A percentile compares a stretch with the other conserved stretches of the same genome.
Evolutionary conservation across 2,797 vertebrate species (phyloP).

Genomic region (Buceros bicornis): DNA sequence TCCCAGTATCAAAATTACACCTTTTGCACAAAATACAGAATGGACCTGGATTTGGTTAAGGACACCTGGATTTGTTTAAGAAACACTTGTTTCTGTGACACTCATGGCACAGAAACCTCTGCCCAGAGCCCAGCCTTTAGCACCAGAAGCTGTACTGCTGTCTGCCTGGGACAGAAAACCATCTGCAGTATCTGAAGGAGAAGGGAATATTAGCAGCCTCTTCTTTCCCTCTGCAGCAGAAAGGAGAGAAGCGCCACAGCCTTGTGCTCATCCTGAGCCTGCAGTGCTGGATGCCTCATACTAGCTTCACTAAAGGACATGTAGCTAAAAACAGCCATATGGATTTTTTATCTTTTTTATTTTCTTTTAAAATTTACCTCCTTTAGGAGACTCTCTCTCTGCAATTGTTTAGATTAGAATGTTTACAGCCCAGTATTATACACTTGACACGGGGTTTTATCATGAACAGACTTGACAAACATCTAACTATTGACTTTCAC

Average conservation of each 20-base stretch:
- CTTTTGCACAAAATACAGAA: neutral
- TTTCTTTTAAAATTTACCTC: neutral
- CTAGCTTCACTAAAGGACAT: neutral
- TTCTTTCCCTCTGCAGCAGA: conserved; percentile 27
- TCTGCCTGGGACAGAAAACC: neutral
- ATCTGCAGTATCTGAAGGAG: neutral
- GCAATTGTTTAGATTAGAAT: conserved; percentile 7
- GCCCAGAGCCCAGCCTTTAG: neutral
- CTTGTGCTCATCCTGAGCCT: neutral
- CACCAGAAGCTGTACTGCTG: neutral
- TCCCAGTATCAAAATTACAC: neutral
- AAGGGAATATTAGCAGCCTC: neutral
- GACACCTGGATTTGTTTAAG: neutral
- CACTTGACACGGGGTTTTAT: neutral
- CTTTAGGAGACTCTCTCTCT: neutral
- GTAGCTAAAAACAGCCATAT: neutral
- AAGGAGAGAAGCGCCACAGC: neutral
- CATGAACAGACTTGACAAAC: conserved; percentile 1
- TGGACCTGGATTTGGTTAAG: neutral
- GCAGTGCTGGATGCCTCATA: neutral
- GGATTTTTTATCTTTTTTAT: neutral
- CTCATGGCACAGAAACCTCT: neutral
- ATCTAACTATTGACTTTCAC: conserved; percentile 30
- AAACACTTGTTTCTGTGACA: neutral
- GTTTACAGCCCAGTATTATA: conserved; percentile 12